Evolutionary conservation across 2,113 vertebrate species (phyloP).

Genomic region (Ceyx cyanopectus): DNA sequence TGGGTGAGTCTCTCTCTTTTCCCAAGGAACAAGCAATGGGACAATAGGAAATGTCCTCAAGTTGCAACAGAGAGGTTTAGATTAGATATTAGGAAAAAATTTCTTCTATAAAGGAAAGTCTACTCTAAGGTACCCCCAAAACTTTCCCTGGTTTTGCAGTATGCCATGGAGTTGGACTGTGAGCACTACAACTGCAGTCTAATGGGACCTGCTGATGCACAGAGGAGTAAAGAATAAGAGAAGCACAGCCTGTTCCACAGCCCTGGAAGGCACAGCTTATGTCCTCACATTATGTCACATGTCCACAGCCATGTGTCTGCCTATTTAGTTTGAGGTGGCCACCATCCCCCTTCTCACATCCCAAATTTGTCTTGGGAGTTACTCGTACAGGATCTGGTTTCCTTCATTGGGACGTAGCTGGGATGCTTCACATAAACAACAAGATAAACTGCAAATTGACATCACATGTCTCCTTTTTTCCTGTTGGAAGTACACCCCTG

Average conservation of each 20-base stretch:
- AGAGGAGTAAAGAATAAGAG: neutral
- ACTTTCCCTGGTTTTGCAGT: neutral
- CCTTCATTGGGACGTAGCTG: neutral
- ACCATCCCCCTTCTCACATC: neutral
- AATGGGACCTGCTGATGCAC: no score
- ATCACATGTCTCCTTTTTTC: neutral
- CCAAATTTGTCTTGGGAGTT: neutral
- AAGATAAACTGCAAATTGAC: neutral
- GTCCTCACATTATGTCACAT: neutral
- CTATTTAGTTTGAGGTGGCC: no score
- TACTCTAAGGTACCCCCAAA: neutral
- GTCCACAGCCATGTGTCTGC: accelerated
- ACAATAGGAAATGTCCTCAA: neutral
- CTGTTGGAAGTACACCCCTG: neutral
- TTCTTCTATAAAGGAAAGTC: neutral
- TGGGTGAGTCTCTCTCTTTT: neutral
- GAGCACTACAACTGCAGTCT: neutral
- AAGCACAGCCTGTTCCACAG: neutral
- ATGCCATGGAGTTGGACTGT: neutral
- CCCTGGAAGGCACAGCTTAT: neutral
- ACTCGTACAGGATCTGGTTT: neutral
- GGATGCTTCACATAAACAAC: neutral
- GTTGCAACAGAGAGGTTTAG: neutral
- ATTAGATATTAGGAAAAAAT: neutral
- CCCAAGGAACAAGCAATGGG: neutral